These are phyloP conservation scores for Pemphigus obesinymphae DNA, from an alignment of 1,140 invertebrate genomes.

Conservation along the genomic window DNA sequence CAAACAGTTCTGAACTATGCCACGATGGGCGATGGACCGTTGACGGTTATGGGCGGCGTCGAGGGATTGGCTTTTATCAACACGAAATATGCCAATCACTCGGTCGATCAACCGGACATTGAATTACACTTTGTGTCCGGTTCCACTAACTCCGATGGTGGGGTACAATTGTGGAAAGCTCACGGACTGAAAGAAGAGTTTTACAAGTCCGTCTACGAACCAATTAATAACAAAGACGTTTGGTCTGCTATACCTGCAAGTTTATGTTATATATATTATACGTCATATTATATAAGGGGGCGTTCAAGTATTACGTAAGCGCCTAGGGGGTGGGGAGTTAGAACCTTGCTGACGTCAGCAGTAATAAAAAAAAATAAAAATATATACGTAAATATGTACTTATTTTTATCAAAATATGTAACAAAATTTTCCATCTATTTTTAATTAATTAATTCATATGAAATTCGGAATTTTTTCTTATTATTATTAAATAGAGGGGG, in stretches of 20 bases:
- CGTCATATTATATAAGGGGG: too few species aligned
- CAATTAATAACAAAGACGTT: constrained; percentile 70
- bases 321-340: too few species aligned
- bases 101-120: constrained; percentile 83
- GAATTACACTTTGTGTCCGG: constrained; percentile 90
- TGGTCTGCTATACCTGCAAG: constrained; percentile 79
- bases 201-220: constrained; percentile 67
- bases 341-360: too few species aligned
- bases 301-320: too few species aligned
- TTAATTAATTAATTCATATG: too few species aligned
- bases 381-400: too few species aligned
- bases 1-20: constrained; percentile 70
- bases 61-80: constrained; percentile 87
- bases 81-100: constrained; percentile 78
- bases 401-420: too few species aligned
- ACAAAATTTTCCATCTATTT: too few species aligned
- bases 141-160: constrained; percentile 81
- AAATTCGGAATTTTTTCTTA: too few species aligned
- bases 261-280: constrained; percentile 44
- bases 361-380: too few species aligned
- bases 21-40: constrained; percentile 72
- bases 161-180: constrained; percentile 72
- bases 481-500: too few species aligned
- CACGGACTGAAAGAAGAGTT: constrained; percentile 71
- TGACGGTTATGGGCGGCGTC: constrained; percentile 84